A percentile compares a stretch with the other conserved stretches of the same genome.
Conservation (phyloP, 1,140 invertebrate genomes). For the Papilio dardanus region DNA sequence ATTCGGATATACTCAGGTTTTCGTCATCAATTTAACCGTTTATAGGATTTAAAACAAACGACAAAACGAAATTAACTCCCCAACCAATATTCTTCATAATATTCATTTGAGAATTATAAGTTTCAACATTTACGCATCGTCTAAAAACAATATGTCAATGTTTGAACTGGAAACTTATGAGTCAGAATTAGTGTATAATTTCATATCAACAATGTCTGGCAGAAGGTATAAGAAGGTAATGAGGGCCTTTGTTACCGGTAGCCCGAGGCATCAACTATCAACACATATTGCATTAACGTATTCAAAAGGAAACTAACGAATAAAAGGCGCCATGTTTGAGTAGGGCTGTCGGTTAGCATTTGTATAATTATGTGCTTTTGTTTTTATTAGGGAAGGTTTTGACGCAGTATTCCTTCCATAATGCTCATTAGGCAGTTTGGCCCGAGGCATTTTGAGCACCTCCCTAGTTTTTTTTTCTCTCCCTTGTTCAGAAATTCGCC, state of each 20-base stretch:
- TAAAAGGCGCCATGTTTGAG: conserved; percentile 35
- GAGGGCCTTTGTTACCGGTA: conserved; percentile 17
- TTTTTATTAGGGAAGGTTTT: conserved; percentile 38
- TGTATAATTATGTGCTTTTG: conserved; percentile 39
- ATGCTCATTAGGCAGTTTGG: conserved; percentile 35
- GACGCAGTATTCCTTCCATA: conserved; percentile 33
- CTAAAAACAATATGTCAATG: too few species aligned
- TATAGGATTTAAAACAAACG: too few species aligned
- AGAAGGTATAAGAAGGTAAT: conserved; percentile 22
- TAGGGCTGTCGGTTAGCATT: conserved; percentile 31
- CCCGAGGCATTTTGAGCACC: conserved; percentile 17
- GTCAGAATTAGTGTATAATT: background rate
- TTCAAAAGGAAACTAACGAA: conserved; percentile 35
- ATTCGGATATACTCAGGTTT: too few species aligned
- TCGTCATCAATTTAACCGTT: too few species aligned
- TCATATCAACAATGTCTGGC: background rate
- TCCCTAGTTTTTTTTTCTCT: conserved; percentile 15
- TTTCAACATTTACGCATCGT: too few species aligned
- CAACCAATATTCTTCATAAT: too few species aligned
- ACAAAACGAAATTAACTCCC: too few species aligned
- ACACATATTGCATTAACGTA: conserved; percentile 36
- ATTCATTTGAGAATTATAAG: too few species aligned
- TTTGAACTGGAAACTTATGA: background rate
- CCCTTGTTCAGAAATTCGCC: conserved; percentile 32
- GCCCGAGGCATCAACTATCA: conserved; percentile 21